Conservation (phyloP, 2,888 invertebrate genomes). For the Alviniconcha strummeri region DNA sequence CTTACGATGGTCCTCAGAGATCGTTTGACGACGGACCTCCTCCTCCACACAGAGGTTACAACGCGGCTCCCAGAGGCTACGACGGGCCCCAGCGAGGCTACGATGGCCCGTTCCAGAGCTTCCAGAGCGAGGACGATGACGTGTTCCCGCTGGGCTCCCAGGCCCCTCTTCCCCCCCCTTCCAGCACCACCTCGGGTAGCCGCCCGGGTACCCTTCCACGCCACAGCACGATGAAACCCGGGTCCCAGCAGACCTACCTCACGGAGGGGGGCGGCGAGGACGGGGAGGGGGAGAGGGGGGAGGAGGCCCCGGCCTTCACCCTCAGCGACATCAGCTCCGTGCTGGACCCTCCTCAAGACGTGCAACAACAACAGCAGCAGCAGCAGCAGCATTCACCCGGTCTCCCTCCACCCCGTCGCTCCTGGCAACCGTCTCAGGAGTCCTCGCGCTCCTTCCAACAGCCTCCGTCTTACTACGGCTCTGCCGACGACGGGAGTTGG, state of each 20-base stretch:
- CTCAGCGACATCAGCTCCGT: slow-evolving; percentile 64
- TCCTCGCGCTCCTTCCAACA: slow-evolving; percentile 3
- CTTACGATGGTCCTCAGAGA: not conserved
- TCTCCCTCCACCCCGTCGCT: slow-evolving; percentile 32
- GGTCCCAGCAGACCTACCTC: slow-evolving; percentile 56
- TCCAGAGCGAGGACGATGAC: slow-evolving; percentile 54
- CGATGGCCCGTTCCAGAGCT: slow-evolving; percentile 47
- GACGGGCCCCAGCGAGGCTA: slow-evolving; percentile 22
- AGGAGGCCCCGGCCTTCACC: slow-evolving; percentile 46
- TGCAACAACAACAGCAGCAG: slow-evolving; percentile 31
- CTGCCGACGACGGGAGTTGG: not conserved
- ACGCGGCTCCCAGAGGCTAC: not conserved
- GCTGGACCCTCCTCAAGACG: slow-evolving; percentile 51
- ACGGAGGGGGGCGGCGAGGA: slow-evolving; percentile 43
- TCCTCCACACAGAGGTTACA: not conserved
- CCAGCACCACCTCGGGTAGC: not conserved
- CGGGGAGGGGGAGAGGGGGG: not conserved
- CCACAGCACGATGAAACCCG: slow-evolving; percentile 66
- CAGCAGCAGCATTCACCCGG: slow-evolving; percentile 21
- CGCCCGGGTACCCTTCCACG: slow-evolving; percentile 50
- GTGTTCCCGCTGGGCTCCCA: slow-evolving; percentile 51
- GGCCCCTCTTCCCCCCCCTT: slow-evolving; percentile 11
- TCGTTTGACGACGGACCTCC: not conserved
- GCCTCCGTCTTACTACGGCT: not conserved
- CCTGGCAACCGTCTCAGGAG: slow-evolving; percentile 29